A percentile compares a stretch with the other conserved stretches of the same genome.
Conservation (phyloP, 64 coral and sea anemone species). For the Actinia tenebrosa region DNA sequence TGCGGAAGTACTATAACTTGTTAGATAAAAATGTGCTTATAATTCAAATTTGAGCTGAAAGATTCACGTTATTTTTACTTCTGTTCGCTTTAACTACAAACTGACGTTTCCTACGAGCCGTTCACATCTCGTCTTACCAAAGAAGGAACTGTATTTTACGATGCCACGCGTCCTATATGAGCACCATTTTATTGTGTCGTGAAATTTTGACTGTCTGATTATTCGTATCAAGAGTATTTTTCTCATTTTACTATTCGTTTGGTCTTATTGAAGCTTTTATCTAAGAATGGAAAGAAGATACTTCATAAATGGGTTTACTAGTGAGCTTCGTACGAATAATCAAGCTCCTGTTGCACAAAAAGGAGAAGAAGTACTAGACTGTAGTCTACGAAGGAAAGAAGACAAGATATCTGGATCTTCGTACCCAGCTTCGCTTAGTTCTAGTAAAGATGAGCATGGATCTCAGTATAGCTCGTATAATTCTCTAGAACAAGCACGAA, state of each 20-base stretch:
- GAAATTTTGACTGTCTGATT: neutral
- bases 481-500: conserved; percentile 15
- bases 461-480: conserved; percentile 7
- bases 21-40: neutral
- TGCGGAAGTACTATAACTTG: conserved; percentile 27
- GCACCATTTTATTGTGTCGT: neutral
- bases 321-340: neutral
- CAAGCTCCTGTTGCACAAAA: neutral
- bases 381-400: neutral
- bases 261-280: neutral
- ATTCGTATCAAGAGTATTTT: neutral
- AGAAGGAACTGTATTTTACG: neutral
- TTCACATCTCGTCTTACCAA: neutral
- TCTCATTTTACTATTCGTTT: neutral
- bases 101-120: neutral
- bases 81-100: neutral
- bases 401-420: neutral
- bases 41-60: neutral
- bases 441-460: neutral
- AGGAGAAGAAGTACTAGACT: neutral
- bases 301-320: neutral
- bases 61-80: neutral
- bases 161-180: neutral
- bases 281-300: neutral
- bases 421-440: neutral